Conservation (phyloP, 2,797 vertebrate genomes). For the Vipera ursinii region DNA sequence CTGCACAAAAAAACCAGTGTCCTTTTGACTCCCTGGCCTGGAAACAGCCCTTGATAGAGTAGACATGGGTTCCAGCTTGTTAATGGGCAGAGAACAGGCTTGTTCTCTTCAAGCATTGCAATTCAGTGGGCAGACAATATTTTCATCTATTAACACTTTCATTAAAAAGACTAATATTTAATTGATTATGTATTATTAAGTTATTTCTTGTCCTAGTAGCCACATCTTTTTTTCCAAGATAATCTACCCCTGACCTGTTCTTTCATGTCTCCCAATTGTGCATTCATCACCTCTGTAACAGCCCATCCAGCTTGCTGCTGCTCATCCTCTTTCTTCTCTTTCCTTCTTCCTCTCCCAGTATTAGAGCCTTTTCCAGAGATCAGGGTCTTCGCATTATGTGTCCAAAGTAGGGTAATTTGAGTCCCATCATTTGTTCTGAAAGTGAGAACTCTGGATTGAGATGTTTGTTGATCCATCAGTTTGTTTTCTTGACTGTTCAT, state of each 20-base stretch:
- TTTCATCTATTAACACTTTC: background rate
- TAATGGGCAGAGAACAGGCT: background rate
- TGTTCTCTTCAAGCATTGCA: background rate
- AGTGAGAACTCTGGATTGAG: background rate
- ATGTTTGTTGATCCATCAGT: background rate
- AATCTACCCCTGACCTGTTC: background rate
- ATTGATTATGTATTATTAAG: background rate
- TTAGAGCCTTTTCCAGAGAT: background rate
- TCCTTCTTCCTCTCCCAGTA: background rate
- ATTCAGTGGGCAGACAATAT: background rate
- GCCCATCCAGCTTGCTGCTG: background rate
- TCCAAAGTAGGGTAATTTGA: background rate
- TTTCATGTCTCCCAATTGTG: background rate
- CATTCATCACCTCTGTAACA: background rate
- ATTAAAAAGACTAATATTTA: background rate
- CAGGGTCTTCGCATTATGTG: background rate
- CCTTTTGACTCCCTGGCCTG: background rate
- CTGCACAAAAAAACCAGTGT: constrained; percentile 5
- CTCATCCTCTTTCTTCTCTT: background rate
- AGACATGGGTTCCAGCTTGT: constrained; percentile 2
- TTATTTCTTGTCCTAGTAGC: background rate
- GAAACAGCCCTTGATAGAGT: constrained; percentile 16
- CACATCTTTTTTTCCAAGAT: background rate
- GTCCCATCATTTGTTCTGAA: background rate
- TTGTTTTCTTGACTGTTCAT: background rate